Evolutionary conservation across 2,797 vertebrate species (phyloP).

Genomic region (Hozukius guyotensis): DNA sequence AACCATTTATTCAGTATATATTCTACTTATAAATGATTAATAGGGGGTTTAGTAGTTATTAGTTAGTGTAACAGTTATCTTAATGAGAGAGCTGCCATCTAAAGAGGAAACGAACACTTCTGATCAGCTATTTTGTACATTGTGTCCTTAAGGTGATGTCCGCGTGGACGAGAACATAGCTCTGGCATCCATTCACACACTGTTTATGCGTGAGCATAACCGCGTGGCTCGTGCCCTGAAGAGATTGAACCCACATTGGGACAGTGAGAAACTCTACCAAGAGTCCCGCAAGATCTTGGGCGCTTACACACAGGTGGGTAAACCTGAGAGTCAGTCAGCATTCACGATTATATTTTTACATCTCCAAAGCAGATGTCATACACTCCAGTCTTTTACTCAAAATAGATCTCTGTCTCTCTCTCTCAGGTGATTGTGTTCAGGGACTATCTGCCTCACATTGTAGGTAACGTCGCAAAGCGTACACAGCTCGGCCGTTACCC

Average conservation of each 20-base stretch:
- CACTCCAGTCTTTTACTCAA: neutral
- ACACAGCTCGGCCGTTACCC: constrained; percentile 78
- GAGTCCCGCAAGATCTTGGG: constrained; percentile 90
- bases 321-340: neutral
- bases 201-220: constrained; percentile 92
- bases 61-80: neutral
- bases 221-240: constrained; percentile 82
- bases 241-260: constrained; percentile 87
- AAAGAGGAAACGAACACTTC: neutral
- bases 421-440: constrained; percentile 88
- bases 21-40: too few relatives aligned
- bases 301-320: constrained; percentile 86
- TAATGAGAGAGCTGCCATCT: neutral
- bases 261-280: constrained; percentile 89
- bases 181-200: constrained; percentile 86
- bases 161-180: constrained; percentile 88
- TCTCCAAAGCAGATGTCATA: neutral
- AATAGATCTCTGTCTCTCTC: neutral
- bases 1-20: too few relatives aligned
- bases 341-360: neutral
- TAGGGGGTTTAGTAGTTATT: too few relatives aligned
- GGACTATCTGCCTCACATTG: constrained; percentile 88
- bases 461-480: constrained; percentile 71
- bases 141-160: constrained; percentile 82
- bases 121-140: neutral